Percentiles rank a stretch among this genome's conserved stretches.
phyloP scores from a whole-genome alignment of 1,140 invertebrate genomes.

The Sitobion miscanthi region DNA sequence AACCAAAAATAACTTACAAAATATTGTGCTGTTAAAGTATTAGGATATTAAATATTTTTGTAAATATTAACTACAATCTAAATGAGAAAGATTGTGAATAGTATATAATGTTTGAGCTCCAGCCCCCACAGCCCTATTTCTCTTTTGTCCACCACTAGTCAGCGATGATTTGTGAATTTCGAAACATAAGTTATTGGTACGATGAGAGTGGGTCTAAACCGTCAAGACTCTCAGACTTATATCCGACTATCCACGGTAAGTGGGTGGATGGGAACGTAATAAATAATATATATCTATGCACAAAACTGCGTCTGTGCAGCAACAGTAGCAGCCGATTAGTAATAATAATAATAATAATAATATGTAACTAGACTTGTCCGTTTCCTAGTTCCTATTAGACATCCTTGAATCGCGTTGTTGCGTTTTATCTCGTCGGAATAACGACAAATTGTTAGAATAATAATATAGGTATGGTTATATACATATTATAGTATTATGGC shows the following conservation, averaged over 20 bases:
- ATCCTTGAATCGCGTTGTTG: conserved; percentile 31
- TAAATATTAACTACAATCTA: no score
- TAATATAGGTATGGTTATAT: background rate
- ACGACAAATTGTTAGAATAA: background rate
- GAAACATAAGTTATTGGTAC: background rate
- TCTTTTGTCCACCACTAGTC: background rate
- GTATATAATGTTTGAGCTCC: no score
- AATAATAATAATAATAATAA: background rate
- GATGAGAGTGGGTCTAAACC: background rate
- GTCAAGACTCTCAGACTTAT: background rate
- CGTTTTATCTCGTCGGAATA: background rate
- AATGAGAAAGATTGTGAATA: no score
- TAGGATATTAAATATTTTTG: background rate
- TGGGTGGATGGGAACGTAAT: background rate
- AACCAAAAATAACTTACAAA: no score
- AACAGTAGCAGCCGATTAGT: background rate
- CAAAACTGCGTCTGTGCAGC: background rate
- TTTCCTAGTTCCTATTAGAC: conserved; percentile 24
- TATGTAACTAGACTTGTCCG: background rate
- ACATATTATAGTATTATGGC: background rate
- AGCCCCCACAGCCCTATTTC: no score
- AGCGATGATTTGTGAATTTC: background rate
- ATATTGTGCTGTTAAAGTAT: background rate
- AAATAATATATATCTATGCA: background rate
- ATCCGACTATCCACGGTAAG: background rate